These are phyloP conservation scores for Cherax quadricarinatus DNA, from an alignment of 1,140 invertebrate species.

Conservation along the genomic window DNA sequence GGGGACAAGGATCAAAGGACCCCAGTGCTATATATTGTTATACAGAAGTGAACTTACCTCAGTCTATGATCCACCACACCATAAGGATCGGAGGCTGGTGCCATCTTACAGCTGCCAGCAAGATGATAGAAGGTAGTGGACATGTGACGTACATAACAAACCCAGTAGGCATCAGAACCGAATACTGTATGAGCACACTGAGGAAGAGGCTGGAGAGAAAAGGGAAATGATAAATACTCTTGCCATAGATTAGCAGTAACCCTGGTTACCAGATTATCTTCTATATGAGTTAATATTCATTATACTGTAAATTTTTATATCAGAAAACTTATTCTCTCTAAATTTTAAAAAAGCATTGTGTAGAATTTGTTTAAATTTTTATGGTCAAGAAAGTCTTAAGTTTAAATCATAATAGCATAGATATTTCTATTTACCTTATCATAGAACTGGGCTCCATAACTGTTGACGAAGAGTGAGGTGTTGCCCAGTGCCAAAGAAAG, in stretches of 20 bases:
- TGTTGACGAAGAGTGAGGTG: constrained; percentile 38
- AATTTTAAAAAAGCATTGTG: too few relatives aligned
- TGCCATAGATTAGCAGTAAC: background rate
- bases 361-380: too few relatives aligned
- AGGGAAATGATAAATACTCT: background rate
- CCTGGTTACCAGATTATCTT: too few relatives aligned
- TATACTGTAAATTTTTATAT: too few relatives aligned
- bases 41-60: constrained; percentile 75
- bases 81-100: constrained; percentile 73
- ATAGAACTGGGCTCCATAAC: constrained; percentile 18
- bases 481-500: constrained; percentile 34
- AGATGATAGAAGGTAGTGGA: constrained; percentile 34
- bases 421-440: constrained; percentile 16
- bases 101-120: constrained; percentile 78
- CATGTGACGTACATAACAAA: constrained; percentile 37
- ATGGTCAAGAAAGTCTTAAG: too few relatives aligned
- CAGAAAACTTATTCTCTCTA: too few relatives aligned
- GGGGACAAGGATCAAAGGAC: too few relatives aligned
- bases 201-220: background rate
- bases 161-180: constrained; percentile 18
- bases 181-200: background rate
- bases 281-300: too few relatives aligned
- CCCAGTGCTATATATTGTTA: too few relatives aligned
- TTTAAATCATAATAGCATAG: too few relatives aligned
- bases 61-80: constrained; percentile 77